Evolutionary conservation across 2,113 vertebrate species (phyloP).

Genomic region (Gopherus evgoodei): DNA sequence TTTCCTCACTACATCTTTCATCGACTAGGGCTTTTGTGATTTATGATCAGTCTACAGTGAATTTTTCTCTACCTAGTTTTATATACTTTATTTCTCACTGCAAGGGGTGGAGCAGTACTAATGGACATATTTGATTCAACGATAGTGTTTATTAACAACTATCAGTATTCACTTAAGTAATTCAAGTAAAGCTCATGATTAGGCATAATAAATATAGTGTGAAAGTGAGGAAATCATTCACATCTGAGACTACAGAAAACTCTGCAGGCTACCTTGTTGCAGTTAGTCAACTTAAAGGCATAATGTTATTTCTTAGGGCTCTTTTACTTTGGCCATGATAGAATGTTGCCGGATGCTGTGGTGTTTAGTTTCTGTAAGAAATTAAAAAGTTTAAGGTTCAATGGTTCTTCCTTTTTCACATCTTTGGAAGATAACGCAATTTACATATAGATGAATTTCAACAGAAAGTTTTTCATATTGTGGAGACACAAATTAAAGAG

Average conservation of each 20-base stretch:
- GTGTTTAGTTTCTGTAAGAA: not conserved
- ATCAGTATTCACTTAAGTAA: not conserved
- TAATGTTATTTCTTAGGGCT: not conserved
- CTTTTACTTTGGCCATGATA: not conserved
- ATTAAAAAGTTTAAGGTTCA: not conserved
- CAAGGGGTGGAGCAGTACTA: not conserved
- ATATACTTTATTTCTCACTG: not conserved
- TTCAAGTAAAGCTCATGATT: not conserved
- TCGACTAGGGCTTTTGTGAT: not conserved
- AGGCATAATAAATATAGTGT: not conserved
- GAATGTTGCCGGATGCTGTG: not conserved
- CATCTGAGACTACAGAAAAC: not conserved
- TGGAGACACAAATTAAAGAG: not conserved
- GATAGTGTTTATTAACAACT: not conserved
- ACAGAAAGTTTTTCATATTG: conserved; percentile 9
- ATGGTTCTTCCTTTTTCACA: not conserved
- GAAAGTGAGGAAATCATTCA: not conserved
- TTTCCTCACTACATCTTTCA: not conserved
- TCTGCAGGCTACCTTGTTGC: not conserved
- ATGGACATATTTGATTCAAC: not conserved
- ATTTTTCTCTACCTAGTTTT: not conserved
- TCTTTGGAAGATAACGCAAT: conserved; percentile 38
- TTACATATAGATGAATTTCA: conserved; percentile 30
- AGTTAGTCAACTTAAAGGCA: not conserved
- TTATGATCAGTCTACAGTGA: rapidly evolving